These are phyloP conservation scores for Schizopygopsis pylzovi DNA, from an alignment of 2,797 vertebrate genomes.

Conservation along the genomic window DNA sequence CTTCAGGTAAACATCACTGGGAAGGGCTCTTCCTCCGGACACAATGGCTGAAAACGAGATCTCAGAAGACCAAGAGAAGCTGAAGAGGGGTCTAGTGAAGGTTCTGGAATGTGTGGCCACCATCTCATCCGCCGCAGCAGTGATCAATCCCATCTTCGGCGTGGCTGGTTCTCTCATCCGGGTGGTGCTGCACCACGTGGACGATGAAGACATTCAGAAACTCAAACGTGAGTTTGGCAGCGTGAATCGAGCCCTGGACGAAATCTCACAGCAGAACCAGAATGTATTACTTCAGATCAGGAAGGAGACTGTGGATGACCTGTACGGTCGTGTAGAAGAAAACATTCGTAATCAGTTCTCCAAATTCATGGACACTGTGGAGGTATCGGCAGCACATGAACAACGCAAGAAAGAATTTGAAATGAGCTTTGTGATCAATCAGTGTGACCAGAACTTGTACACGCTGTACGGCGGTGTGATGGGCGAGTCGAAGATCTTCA, in stretches of 20 bases:
- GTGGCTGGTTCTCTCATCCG: conserved; percentile 80
- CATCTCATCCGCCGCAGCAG: conserved; percentile 81
- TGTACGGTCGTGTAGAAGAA: conserved; percentile 77
- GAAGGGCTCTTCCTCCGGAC: conserved; percentile 5
- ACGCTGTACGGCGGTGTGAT: conserved; percentile 81
- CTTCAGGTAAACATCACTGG: conserved; percentile 8
- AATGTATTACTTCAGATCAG: conserved; percentile 74
- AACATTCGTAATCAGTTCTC: conserved; percentile 82
- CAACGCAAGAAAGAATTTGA: conserved; percentile 75
- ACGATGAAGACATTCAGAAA: conserved; percentile 79
- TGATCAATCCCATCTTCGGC: conserved; percentile 83
- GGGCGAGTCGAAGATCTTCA: conserved; percentile 80
- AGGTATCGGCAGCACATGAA: conserved; percentile 65
- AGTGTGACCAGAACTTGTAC: conserved; percentile 82
- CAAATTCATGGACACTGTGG: conserved; percentile 80
- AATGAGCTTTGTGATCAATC: conserved; percentile 72
- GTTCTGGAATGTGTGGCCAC: conserved; percentile 77
- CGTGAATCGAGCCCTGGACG: conserved; percentile 71
- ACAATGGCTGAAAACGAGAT: conserved; percentile 64
- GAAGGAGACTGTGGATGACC: conserved; percentile 78
- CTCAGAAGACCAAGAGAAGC: conserved; percentile 72
- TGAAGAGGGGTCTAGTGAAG: conserved; percentile 76
- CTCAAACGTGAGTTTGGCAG: conserved; percentile 79
- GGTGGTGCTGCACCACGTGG: conserved; percentile 79
- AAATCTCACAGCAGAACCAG: conserved; percentile 75